Conservation (phyloP, 64 coral and sea anemone genomes). For the Platygyra sinensis region DNA sequence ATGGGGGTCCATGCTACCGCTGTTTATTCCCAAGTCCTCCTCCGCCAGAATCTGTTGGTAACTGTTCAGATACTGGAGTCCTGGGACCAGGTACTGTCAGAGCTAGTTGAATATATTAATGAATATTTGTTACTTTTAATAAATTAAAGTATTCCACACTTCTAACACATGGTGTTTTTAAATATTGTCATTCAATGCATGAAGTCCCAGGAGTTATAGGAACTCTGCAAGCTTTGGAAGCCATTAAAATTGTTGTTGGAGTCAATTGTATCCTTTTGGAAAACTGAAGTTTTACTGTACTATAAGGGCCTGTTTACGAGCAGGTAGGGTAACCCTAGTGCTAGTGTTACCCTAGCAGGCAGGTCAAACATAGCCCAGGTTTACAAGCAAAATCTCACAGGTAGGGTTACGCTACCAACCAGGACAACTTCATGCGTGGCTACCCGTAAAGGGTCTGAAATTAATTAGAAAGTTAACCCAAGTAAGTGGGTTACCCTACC, state of each 20-base stretch:
- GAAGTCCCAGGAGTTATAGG: constrained; percentile 96
- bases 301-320: no score
- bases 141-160: not conserved
- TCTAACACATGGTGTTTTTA: not conserved
- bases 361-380: no score
- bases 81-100: constrained; percentile 77
- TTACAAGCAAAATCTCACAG: no score
- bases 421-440: no score
- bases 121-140: no score
- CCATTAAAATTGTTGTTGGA: constrained; percentile 84
- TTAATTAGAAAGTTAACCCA: no score
- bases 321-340: no score
- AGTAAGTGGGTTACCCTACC: no score
- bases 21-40: constrained; percentile 93
- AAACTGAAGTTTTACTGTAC: not conserved
- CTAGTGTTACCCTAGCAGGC: no score
- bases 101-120: no score
- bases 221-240: constrained; percentile 91
- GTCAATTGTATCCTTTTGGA: constrained; percentile 80
- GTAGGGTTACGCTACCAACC: no score
- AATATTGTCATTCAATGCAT: not conserved
- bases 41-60: constrained; percentile 94
- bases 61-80: constrained; percentile 95
- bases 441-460: no score
- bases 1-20: constrained; percentile 90